phyloP scores from a whole-genome alignment of 2,888 invertebrate species.

The Polymixis flavicincta region DNA sequence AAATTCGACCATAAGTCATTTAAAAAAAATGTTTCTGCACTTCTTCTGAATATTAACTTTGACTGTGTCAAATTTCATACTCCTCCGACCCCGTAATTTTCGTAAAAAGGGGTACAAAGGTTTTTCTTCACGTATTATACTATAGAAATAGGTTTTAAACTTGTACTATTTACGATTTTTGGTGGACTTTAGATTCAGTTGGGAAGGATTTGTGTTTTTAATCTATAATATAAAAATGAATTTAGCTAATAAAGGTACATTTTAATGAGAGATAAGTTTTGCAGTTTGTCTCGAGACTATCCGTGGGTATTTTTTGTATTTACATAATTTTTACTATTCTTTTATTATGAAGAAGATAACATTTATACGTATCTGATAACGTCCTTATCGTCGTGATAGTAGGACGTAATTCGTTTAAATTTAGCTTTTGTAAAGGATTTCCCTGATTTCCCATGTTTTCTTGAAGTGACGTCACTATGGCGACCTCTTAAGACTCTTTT shows the following conservation, averaged over 20 bases:
- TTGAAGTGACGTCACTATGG: constrained; percentile 3
- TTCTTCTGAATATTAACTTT: too few species aligned
- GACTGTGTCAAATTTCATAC: too few species aligned
- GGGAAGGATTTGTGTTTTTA: constrained; percentile 11
- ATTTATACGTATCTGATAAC: constrained; percentile 34
- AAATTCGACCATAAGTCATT: too few species aligned
- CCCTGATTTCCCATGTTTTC: constrained; percentile 30
- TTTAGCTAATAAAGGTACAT: constrained; percentile 2
- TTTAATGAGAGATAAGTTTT: constrained; percentile 4
- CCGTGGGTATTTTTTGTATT: constrained; percentile 35
- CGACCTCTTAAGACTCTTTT: neutral
- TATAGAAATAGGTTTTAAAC: too few species aligned
- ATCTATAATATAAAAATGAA: too few species aligned
- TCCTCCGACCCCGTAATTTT: too few species aligned
- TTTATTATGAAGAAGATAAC: constrained; percentile 46
- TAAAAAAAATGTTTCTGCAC: too few species aligned
- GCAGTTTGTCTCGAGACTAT: constrained; percentile 10
- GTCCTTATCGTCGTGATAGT: constrained; percentile 7
- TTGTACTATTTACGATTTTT: too few species aligned
- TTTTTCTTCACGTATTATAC: too few species aligned
- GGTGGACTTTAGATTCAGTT: neutral
- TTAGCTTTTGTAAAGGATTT: constrained; percentile 15
- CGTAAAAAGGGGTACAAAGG: too few species aligned
- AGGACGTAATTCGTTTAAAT: neutral
- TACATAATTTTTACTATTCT: constrained; percentile 22